Percentiles rank a stretch among this genome's conserved stretches.
Conservation (phyloP, 2,888 invertebrate genomes). For the Psococerastis gibbosa region DNA sequence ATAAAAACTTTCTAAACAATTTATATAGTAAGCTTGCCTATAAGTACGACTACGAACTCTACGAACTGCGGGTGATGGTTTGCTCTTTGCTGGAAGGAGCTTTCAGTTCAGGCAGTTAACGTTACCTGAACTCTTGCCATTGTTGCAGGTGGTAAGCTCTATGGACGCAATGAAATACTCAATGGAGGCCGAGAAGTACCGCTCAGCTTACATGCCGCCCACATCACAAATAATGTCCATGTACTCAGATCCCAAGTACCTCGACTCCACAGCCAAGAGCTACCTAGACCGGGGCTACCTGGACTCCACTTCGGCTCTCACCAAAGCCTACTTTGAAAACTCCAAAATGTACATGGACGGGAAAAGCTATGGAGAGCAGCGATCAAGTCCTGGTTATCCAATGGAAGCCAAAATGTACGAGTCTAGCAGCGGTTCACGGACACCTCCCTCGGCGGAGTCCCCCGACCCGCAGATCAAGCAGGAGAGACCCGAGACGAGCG, state of each 20-base stretch:
- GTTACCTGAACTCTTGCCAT: too few relatives aligned
- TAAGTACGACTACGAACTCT: too few relatives aligned
- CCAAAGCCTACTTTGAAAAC: constrained; percentile 49
- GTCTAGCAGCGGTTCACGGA: constrained; percentile 10
- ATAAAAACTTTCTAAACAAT: too few relatives aligned
- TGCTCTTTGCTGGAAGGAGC: too few relatives aligned
- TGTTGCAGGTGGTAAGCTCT: constrained; percentile 47
- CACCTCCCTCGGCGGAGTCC: constrained; percentile 15
- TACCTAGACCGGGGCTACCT: constrained; percentile 44
- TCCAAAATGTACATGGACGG: constrained; percentile 56
- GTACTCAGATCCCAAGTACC: constrained; percentile 51
- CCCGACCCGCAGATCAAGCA: constrained; percentile 17
- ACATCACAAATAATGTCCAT: constrained; percentile 43
- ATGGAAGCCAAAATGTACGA: constrained; percentile 13
- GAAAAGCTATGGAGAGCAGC: constrained; percentile 44
- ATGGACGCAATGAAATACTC: constrained; percentile 66
- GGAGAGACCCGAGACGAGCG: constrained; percentile 23
- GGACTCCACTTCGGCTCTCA: constrained; percentile 42
- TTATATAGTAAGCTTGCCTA: too few relatives aligned
- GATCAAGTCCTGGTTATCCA: constrained; percentile 23
- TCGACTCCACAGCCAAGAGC: constrained; percentile 35
- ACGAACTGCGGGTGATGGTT: too few relatives aligned
- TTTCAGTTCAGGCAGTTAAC: too few relatives aligned
- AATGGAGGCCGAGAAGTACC: constrained; percentile 56
- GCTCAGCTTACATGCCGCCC: constrained; percentile 45